Percentiles rank a stretch among this genome's conserved stretches.
Conservation (phyloP, 2,797 vertebrate species). For the Tokudaia muenninki region DNA sequence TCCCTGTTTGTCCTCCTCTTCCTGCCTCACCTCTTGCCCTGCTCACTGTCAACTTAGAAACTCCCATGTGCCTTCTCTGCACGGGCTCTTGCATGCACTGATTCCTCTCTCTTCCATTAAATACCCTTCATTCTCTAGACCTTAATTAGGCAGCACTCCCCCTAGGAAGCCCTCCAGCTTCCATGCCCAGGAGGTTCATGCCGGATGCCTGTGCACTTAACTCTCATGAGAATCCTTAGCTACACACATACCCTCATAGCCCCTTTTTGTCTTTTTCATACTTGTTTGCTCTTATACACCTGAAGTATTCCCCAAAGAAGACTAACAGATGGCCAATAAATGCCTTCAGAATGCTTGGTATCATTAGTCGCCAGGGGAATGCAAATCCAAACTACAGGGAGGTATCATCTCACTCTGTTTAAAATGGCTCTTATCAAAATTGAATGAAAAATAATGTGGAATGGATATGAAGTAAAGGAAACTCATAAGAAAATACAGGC, state of each 20-base stretch:
- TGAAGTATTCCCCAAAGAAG: not conserved
- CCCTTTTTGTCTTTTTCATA: not conserved
- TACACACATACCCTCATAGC: not conserved
- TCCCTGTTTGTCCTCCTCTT: not conserved
- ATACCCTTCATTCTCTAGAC: not conserved
- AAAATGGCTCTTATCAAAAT: not conserved
- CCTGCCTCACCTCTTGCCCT: not conserved
- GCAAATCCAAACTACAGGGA: not conserved
- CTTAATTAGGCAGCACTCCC: not conserved
- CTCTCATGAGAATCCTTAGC: not conserved
- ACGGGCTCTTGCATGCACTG: not conserved
- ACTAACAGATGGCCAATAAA: not conserved
- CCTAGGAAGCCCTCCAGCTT: not conserved
- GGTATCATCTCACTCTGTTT: not conserved
- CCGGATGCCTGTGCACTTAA: not conserved
- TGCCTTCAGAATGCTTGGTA: not conserved
- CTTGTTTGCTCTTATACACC: not conserved
- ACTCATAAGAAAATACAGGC: not conserved
- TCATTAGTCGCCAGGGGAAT: not conserved
- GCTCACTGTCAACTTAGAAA: not conserved
- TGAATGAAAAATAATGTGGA: not conserved
- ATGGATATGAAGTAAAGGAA: not conserved
- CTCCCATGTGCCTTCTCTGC: rapidly evolving
- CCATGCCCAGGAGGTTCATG: not conserved
- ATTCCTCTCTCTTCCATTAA: not conserved